These are phyloP conservation scores for Syrmaticus mikado DNA, from an alignment of 2,113 vertebrate species.

Conservation along the genomic window DNA sequence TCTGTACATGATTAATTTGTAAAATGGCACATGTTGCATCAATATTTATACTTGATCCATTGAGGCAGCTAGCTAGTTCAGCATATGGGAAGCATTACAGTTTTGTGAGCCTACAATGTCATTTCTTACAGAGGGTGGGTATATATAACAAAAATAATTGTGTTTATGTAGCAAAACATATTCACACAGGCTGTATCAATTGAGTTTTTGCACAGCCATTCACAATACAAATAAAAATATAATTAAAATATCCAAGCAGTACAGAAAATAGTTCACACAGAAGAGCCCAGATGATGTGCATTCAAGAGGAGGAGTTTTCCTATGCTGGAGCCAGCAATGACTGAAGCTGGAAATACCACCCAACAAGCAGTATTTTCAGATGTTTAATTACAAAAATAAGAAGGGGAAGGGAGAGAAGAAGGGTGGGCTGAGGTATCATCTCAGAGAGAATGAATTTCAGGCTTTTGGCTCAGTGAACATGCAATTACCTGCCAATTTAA, in stretches of 20 bases:
- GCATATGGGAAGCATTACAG: constrained; percentile 70
- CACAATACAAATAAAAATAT: constrained; percentile 53
- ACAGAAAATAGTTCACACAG: constrained; percentile 28
- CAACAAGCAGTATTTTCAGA: constrained; percentile 55
- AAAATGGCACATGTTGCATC: constrained; percentile 36
- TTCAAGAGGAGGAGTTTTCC: constrained; percentile 58
- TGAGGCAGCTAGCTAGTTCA: constrained; percentile 22
- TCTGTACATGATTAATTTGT: constrained; percentile 43
- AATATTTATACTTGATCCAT: constrained; percentile 62
- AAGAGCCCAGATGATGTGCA: constrained; percentile 16
- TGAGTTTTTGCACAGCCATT: constrained; percentile 45
- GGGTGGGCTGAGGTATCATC: not conserved
- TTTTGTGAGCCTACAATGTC: constrained; percentile 48
- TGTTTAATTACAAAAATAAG: constrained; percentile 51
- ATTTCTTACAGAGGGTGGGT: constrained; percentile 50
- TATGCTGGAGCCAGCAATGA: constrained; percentile 53
- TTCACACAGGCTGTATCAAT: constrained; percentile 35
- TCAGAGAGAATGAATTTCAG: not conserved
- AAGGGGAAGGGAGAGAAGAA: not conserved
- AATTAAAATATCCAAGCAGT: constrained; percentile 26
- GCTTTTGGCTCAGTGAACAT: not conserved
- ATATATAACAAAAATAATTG: constrained; percentile 52
- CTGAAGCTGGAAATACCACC: constrained; percentile 66
- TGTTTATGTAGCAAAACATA: constrained; percentile 60
- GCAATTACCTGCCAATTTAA: not conserved